Percentiles rank a stretch among this genome's conserved stretches.
Conservation (phyloP, 92 coral and sea anemone species). For the Porites rus region DNA sequence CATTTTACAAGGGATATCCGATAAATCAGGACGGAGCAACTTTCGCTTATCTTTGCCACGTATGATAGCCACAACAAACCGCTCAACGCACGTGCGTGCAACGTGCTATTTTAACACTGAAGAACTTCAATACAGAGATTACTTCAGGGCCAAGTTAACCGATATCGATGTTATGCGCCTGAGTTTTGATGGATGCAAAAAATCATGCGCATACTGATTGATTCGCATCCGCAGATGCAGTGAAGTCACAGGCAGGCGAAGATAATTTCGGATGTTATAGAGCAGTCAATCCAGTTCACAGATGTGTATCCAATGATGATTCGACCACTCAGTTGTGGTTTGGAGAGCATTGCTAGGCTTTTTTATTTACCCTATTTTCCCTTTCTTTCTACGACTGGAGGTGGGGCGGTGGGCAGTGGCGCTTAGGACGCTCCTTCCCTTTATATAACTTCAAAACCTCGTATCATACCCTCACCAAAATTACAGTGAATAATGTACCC, state of each 20-base stretch:
- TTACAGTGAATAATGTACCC: no score
- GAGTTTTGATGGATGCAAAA: constrained; percentile 17
- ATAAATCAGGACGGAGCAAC: constrained; percentile 34
- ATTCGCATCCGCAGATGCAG: constrained; percentile 14
- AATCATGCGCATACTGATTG: constrained; percentile 34
- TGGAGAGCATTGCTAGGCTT: not conserved
- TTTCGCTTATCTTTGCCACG: constrained; percentile 40
- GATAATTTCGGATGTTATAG: constrained; percentile 50
- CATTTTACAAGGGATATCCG: constrained; percentile 20
- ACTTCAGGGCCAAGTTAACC: constrained; percentile 33
- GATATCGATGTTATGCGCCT: constrained; percentile 36
- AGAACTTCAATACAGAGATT: constrained; percentile 52
- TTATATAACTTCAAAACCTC: no score
- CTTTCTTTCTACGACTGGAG: not conserved
- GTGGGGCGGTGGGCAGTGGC: not conserved
- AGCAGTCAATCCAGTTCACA: constrained; percentile 24
- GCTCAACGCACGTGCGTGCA: constrained; percentile 52
- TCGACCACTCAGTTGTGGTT: constrained; percentile 70
- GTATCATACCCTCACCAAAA: no score
- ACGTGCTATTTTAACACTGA: constrained; percentile 55
- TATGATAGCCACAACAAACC: constrained; percentile 29
- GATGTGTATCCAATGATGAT: constrained; percentile 19
- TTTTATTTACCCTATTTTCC: not conserved
- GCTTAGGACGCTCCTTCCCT: not conserved
- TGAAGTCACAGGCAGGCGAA: not conserved